A percentile compares a stretch with the other conserved stretches of the same genome.
phyloP scores from a whole-genome alignment of 1,140 invertebrate species.

The Chrysoperla carnea region DNA sequence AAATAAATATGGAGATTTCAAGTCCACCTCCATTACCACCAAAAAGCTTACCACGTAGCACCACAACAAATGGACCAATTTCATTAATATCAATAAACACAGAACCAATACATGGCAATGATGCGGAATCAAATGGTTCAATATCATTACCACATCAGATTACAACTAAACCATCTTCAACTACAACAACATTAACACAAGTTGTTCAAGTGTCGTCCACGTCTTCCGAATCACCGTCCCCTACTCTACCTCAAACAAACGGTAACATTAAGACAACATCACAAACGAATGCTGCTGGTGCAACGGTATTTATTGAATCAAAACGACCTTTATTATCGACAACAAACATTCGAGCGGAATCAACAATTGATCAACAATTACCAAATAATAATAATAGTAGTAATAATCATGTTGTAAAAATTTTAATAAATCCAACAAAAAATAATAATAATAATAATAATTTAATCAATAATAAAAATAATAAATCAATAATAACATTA shows the following conservation, averaged over 20 bases:
- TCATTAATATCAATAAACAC: too few species aligned
- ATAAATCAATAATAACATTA: conserved; percentile 4
- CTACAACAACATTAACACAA: conserved; percentile 10
- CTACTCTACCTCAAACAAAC: too few species aligned
- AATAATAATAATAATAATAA: conserved; percentile 16
- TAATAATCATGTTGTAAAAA: conserved; percentile 40
- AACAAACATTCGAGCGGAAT: conserved; percentile 14
- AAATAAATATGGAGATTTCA: conserved; percentile 1
- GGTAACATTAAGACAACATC: too few species aligned
- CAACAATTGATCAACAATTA: conserved; percentile 25
- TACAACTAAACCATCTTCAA: conserved; percentile 8
- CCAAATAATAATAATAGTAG: conserved; percentile 16
- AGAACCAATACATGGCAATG: too few species aligned
- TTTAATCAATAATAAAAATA: conserved; percentile 1
- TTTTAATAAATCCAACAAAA: conserved; percentile 40
- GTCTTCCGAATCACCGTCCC: conserved; percentile 4
- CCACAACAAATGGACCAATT: too few species aligned
- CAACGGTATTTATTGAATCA: conserved; percentile 40
- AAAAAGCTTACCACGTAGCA: conserved; percentile 12
- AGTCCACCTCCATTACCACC: conserved; percentile 19
- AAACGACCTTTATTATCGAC: conserved; percentile 8
- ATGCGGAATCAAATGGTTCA: too few species aligned
- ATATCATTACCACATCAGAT: too few species aligned
- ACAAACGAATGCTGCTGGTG: conserved; percentile 14
- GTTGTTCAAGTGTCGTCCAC: conserved; percentile 9